Percentiles rank a stretch among this genome's conserved stretches.
Evolutionary conservation across 1,140 invertebrate genomes (phyloP).

Genomic region (Rhynchophorus ferrugineus): DNA sequence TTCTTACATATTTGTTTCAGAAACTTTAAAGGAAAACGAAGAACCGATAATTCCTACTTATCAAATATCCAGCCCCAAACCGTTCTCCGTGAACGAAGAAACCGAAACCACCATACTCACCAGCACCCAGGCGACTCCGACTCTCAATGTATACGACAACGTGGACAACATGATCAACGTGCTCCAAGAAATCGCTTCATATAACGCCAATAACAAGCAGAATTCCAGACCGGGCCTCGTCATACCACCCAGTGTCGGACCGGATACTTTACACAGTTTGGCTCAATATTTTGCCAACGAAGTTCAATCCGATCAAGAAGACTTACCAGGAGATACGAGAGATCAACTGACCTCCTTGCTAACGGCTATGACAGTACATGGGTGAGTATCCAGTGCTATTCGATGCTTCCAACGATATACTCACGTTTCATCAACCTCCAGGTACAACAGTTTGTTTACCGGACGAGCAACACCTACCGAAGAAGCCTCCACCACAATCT

Average conservation of each 20-base stretch:
- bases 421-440: too few species aligned
- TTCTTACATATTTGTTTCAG: not conserved
- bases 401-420: too few species aligned
- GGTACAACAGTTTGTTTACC: slow-evolving; percentile 13
- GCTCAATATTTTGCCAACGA: slow-evolving; percentile 69
- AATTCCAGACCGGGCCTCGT: slow-evolving; percentile 40
- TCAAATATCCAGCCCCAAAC: slow-evolving; percentile 35
- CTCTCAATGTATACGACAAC: slow-evolving; percentile 27
- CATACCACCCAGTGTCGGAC: slow-evolving; percentile 61
- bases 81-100: slow-evolving; percentile 22
- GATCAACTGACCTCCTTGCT: slow-evolving; percentile 42
- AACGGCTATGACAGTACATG: slow-evolving; percentile 50
- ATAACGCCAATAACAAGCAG: slow-evolving; percentile 16
- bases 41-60: slow-evolving; percentile 19
- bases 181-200: slow-evolving; percentile 29
- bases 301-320: slow-evolving; percentile 51
- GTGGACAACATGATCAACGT: slow-evolving; percentile 34
- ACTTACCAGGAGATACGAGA: slow-evolving; percentile 29
- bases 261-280: slow-evolving; percentile 66
- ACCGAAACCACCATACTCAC: slow-evolving; percentile 16
- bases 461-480: slow-evolving; percentile 53
- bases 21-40: not conserved
- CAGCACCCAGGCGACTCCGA: slow-evolving; percentile 17
- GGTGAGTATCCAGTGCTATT: slow-evolving; percentile 53
- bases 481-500: too few species aligned